Conservation (phyloP, 1,140 invertebrate species). For the Dolichoris vasculosae region DNA sequence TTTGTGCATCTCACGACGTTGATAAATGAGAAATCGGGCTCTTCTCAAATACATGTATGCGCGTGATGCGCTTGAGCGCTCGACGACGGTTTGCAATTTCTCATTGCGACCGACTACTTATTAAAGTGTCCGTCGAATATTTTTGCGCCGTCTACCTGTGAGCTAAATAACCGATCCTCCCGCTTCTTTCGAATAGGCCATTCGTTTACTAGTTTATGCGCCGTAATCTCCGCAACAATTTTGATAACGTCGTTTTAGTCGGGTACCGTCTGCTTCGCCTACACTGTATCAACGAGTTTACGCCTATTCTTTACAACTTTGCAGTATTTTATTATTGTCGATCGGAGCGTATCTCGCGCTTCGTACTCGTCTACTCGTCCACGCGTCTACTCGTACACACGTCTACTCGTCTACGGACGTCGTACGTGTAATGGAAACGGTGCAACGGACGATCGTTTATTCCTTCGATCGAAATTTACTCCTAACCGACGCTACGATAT, state of each 20-base stretch:
- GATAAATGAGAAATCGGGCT: constrained; percentile 23
- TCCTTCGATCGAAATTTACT: no score
- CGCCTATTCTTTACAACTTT: not conserved
- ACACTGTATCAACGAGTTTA: no score
- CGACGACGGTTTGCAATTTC: constrained; percentile 40
- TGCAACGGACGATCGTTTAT: no score
- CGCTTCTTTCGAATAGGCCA: not conserved
- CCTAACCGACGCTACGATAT: no score
- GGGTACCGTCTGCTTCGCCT: not conserved
- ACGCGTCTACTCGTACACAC: no score
- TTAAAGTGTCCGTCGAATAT: constrained; percentile 36
- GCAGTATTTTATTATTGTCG: no score
- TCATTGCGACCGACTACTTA: constrained; percentile 37
- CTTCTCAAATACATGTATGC: constrained; percentile 21
- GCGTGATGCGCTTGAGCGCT: constrained; percentile 4
- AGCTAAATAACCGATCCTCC: not conserved
- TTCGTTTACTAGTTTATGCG: constrained; percentile 22
- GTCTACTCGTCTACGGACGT: no score
- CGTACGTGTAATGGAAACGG: no score
- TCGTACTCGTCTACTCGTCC: no score
- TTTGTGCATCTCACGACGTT: constrained; percentile 34
- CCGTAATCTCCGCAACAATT: not conserved
- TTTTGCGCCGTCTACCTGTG: not conserved
- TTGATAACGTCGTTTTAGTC: constrained; percentile 3
- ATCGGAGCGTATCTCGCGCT: no score